Conservation (phyloP, 2,888 invertebrate genomes). For the Orchesella flavescens region DNA sequence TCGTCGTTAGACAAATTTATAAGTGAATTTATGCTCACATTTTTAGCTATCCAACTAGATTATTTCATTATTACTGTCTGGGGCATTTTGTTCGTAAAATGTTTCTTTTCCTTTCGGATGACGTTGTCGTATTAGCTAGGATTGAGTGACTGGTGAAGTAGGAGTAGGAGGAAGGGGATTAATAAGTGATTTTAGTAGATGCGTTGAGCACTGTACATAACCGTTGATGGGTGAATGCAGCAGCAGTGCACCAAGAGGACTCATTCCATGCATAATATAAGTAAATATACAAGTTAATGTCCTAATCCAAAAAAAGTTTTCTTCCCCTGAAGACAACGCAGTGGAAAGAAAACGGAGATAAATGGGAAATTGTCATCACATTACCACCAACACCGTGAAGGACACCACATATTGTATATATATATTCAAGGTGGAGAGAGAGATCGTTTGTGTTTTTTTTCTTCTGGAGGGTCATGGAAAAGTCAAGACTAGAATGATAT, state of each 20-base stretch:
- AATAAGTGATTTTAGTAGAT: not conserved
- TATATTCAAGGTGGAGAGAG: too few relatives aligned
- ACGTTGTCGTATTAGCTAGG: not conserved
- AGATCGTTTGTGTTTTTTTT: too few relatives aligned
- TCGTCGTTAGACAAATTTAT: constrained; percentile 54
- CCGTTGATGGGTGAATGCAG: too few relatives aligned
- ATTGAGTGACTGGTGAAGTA: not conserved
- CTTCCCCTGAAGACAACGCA: not conserved
- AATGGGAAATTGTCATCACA: constrained; percentile 7
- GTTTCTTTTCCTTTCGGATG: not conserved
- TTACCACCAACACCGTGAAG: not conserved
- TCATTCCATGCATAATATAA: constrained; percentile 4
- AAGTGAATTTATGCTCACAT: constrained; percentile 28
- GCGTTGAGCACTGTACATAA: too few relatives aligned
- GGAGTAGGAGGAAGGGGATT: not conserved
- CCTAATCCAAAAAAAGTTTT: too few relatives aligned
- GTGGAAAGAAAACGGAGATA: not conserved
- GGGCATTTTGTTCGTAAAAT: constrained; percentile 30
- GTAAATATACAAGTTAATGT: not conserved
- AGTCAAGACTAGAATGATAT: constrained; percentile 23
- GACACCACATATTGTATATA: too few relatives aligned
- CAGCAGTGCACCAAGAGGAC: not conserved
- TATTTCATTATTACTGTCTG: constrained; percentile 51
- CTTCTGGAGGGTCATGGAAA: constrained; percentile 33
- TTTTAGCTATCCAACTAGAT: constrained; percentile 21